Percentiles rank a stretch among this genome's conserved stretches.
Evolutionary conservation across 2,888 invertebrate genomes (phyloP).

Genomic region (Ophraella communa): DNA sequence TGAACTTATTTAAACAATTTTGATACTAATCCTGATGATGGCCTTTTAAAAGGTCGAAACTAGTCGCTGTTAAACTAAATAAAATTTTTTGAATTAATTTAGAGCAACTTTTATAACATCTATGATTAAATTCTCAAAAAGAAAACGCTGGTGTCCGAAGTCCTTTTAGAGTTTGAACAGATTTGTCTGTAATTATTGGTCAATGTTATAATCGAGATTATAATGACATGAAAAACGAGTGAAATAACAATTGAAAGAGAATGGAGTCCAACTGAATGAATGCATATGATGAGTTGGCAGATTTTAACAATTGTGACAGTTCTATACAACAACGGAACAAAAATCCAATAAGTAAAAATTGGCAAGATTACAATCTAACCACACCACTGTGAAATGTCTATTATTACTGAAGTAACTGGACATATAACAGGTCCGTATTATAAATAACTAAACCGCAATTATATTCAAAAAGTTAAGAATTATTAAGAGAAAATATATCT

Average conservation of each 20-base stretch:
- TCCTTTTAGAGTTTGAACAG: background rate
- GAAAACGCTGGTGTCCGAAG: no score
- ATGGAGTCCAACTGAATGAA: conserved; percentile 24
- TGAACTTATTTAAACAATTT: no score
- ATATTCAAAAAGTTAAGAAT: no score
- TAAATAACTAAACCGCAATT: background rate
- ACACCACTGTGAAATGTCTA: conserved; percentile 39
- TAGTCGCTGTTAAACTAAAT: no score
- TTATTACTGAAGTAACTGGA: conserved; percentile 24
- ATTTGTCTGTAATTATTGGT: background rate
- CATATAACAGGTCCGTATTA: conserved; percentile 26
- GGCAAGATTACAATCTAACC: conserved; percentile 53
- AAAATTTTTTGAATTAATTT: no score
- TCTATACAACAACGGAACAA: conserved; percentile 45
- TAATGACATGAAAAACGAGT: conserved; percentile 18
- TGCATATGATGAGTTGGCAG: conserved; percentile 33
- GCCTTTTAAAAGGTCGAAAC: no score
- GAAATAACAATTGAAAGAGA: conserved; percentile 30
- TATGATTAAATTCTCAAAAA: no score
- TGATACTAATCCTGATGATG: no score
- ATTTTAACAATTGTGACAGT: conserved; percentile 47
- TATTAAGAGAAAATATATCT: no score
- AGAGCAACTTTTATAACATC: no score
- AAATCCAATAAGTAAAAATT: conserved; percentile 51
- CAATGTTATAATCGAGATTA: conserved; percentile 5